Conservation (phyloP, 2,113 vertebrate genomes). For the Pica pica region DNA sequence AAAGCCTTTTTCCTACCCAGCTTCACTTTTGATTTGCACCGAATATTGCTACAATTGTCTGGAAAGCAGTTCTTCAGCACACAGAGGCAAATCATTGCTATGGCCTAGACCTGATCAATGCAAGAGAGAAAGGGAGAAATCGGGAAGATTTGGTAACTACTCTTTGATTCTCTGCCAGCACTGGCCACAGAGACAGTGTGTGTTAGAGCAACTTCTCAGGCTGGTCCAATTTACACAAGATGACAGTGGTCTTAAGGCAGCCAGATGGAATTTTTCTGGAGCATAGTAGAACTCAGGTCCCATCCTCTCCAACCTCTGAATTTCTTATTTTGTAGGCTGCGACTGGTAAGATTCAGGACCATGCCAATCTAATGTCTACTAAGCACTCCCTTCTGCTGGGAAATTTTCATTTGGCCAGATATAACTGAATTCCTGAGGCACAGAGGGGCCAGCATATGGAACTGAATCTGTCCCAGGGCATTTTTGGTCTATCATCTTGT, state of each 20-base stretch:
- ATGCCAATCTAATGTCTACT: background rate
- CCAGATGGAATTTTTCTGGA: background rate
- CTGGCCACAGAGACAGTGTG: background rate
- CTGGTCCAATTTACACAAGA: background rate
- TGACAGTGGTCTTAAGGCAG: background rate
- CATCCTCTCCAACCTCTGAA: background rate
- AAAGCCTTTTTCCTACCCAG: background rate
- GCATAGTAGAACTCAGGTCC: background rate
- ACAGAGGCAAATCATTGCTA: background rate
- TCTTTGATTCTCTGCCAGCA: background rate
- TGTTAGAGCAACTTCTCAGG: background rate
- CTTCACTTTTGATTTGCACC: background rate
- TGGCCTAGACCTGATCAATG: background rate
- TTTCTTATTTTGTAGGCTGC: background rate
- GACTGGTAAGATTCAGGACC: background rate
- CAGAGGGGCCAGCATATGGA: background rate
- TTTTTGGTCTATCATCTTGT: conserved; percentile 34
- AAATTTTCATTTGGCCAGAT: conserved; percentile 22
- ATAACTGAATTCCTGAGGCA: background rate
- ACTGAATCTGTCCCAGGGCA: conserved; percentile 4
- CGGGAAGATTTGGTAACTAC: background rate
- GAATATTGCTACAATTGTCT: background rate
- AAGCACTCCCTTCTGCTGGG: background rate
- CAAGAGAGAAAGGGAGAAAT: background rate
- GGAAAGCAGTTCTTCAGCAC: background rate